Evolutionary conservation across 2,113 vertebrate genomes (phyloP).

Genomic region (Cyanoliseus patagonus): DNA sequence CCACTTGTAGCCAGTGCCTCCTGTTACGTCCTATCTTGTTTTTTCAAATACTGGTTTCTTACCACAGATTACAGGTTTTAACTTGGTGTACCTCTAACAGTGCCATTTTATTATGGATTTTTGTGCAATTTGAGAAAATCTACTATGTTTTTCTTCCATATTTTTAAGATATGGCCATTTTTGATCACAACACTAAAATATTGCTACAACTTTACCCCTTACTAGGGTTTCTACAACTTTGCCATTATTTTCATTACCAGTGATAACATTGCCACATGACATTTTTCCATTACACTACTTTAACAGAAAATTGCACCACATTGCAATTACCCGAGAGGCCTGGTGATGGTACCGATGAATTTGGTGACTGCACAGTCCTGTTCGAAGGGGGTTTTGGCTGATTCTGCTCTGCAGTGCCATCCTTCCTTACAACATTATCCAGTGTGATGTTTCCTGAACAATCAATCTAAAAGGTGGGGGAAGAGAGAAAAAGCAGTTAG

Average conservation of each 20-base stretch:
- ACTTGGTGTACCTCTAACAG: neutral
- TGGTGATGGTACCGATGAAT: constrained; percentile 82
- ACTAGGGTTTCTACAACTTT: neutral
- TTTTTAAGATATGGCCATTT: neutral
- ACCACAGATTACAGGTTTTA: neutral
- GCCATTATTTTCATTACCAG: neutral
- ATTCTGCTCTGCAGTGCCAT: constrained; percentile 61
- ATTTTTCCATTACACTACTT: neutral
- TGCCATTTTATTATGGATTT: neutral
- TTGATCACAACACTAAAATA: neutral
- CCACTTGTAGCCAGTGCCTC: neutral
- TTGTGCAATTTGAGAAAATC: neutral
- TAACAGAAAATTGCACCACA: neutral
- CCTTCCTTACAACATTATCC: constrained; percentile 73
- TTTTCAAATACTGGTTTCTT: neutral
- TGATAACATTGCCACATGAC: neutral
- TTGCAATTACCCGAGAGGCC: constrained; percentile 72
- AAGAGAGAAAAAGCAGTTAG: neutral
- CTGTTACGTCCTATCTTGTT: neutral
- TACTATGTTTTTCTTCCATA: neutral
- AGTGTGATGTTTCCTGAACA: constrained; percentile 78
- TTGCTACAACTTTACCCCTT: neutral
- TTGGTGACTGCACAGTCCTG: constrained; percentile 81
- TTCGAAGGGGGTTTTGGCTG: constrained; percentile 73
- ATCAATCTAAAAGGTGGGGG: constrained; percentile 74